phyloP scores from a whole-genome alignment of 2,888 invertebrate species.

The Lasioglossum calceatum region DNA sequence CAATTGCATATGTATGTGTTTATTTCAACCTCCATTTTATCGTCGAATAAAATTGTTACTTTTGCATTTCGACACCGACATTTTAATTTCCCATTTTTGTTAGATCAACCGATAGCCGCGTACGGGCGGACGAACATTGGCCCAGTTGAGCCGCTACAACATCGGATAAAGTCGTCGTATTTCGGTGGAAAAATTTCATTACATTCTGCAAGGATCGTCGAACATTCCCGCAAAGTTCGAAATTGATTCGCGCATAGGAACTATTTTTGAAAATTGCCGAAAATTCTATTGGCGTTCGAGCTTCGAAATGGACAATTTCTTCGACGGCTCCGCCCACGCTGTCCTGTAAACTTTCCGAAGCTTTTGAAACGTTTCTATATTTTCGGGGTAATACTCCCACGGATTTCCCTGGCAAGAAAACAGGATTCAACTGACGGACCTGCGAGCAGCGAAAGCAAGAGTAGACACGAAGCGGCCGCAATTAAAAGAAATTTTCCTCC shows the following conservation, averaged over 20 bases:
- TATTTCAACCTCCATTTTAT: neutral
- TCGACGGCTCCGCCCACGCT: neutral
- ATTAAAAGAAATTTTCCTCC: constrained; percentile 17
- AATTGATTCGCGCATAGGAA: neutral
- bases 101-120: neutral
- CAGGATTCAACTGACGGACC: neutral
- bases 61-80: neutral
- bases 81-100: neutral
- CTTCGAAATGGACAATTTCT: neutral
- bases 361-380: neutral
- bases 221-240: neutral
- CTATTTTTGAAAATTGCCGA: neutral
- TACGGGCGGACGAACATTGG: neutral
- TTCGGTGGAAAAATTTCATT: neutral
- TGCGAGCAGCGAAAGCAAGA: neutral
- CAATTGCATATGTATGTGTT: neutral
- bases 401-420: neutral
- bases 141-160: neutral
- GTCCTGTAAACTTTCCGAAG: neutral
- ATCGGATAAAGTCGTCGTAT: neutral
- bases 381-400: neutral
- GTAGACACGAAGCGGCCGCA: neutral
- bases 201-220: neutral
- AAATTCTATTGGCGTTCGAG: neutral
- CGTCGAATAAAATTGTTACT: neutral